Conservation (phyloP, 2,113 vertebrate genomes). For the Nothoprocta perdicaria region DNA sequence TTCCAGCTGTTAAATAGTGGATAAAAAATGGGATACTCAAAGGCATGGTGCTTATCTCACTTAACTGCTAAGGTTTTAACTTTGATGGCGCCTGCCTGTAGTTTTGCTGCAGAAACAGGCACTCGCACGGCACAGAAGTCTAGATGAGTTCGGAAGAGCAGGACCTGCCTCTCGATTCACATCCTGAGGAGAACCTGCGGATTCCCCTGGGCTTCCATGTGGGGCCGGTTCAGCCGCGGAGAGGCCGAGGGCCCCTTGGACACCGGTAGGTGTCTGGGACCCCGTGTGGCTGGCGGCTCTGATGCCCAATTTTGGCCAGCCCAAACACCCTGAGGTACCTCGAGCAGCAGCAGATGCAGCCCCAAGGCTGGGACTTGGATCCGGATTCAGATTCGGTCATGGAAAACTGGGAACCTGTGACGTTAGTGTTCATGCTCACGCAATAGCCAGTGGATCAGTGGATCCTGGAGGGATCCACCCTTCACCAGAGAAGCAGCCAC, state of each 20-base stretch:
- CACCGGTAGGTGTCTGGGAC: fast-evolving
- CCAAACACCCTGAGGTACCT: background rate
- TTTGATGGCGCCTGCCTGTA: background rate
- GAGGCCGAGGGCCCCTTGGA: background rate
- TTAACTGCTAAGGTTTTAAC: background rate
- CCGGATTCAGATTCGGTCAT: background rate
- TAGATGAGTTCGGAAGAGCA: background rate
- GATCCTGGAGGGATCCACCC: background rate
- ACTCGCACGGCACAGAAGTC: background rate
- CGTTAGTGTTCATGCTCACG: background rate
- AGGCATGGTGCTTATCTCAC: background rate
- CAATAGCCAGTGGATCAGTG: background rate
- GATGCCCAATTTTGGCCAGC: background rate
- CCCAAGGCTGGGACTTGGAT: background rate
- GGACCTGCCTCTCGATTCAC: background rate
- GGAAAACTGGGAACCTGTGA: background rate
- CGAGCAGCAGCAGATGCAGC: background rate
- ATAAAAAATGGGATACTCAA: background rate
- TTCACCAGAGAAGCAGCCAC: background rate
- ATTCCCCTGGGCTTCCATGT: background rate
- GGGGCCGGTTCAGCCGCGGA: background rate
- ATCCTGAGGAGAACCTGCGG: background rate
- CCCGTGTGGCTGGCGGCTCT: fast-evolving
- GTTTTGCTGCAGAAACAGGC: background rate
- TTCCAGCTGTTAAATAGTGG: slow-evolving; percentile 39